Conservation (phyloP, 2,888 invertebrate genomes). For the Idaea aversata region DNA sequence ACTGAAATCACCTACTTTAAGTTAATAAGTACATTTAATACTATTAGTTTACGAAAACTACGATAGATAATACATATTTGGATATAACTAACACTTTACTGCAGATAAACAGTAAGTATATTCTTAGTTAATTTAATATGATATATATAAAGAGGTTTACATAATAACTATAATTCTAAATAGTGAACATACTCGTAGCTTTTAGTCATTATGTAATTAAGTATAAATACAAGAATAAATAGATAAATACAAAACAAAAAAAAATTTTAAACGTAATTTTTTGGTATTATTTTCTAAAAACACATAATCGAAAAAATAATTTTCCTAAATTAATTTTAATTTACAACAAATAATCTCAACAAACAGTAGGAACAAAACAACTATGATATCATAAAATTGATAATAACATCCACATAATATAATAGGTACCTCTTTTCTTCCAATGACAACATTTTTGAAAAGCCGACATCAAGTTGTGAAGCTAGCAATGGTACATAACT, state of each 20-base stretch:
- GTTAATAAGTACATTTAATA: constrained; percentile 74
- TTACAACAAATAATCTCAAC: constrained; percentile 51
- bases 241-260: constrained; percentile 54
- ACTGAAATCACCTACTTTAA: constrained; percentile 67
- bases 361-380: constrained; percentile 48
- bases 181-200: constrained; percentile 57
- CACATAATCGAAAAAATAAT: constrained; percentile 8
- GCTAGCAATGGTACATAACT: constrained; percentile 69
- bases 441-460: constrained; percentile 76
- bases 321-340: constrained; percentile 51
- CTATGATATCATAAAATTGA: constrained; percentile 58
- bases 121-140: constrained; percentile 35
- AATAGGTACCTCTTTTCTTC: constrained; percentile 76
- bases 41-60: constrained; percentile 72
- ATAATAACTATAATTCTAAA: constrained; percentile 61
- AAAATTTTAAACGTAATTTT: constrained; percentile 45
- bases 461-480: constrained; percentile 78
- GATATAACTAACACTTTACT: constrained; percentile 51
- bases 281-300: constrained; percentile 12
- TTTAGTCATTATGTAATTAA: constrained; percentile 59
- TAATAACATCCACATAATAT: constrained; percentile 70
- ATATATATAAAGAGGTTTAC: constrained; percentile 47
- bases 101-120: constrained; percentile 44
- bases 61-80: constrained; percentile 51
- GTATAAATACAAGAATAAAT: constrained; percentile 37